Conservation (phyloP, 1,140 invertebrate genomes). For the Papilio xuthus region DNA sequence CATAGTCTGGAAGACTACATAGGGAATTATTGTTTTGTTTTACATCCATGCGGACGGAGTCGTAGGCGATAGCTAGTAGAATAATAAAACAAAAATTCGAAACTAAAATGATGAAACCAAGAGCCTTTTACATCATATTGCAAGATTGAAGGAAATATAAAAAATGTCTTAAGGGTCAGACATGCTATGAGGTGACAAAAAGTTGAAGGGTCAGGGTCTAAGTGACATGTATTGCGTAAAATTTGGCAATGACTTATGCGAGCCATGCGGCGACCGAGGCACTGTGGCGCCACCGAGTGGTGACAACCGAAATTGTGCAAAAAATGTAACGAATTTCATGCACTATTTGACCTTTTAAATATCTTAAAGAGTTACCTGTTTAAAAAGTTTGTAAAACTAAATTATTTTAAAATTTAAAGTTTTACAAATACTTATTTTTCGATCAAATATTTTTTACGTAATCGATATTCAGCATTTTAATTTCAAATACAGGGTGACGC, state of each 20-base stretch:
- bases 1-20: too few relatives aligned
- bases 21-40: too few relatives aligned
- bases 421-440: too few relatives aligned
- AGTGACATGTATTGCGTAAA: conserved; percentile 37
- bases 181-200: neutral
- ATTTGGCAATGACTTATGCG: conserved; percentile 51
- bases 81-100: neutral
- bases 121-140: neutral
- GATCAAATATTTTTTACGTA: too few relatives aligned
- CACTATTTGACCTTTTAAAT: conserved; percentile 34
- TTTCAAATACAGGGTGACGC: too few relatives aligned
- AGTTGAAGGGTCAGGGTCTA: conserved; percentile 39
- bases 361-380: neutral
- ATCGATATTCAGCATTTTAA: too few relatives aligned
- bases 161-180: conserved; percentile 40
- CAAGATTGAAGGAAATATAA: conserved; percentile 24
- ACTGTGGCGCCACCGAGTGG: conserved; percentile 44
- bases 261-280: conserved; percentile 42
- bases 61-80: neutral
- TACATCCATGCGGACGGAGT: too few relatives aligned
- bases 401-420: too few relatives aligned
- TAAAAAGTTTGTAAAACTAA: too few relatives aligned
- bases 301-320: conserved; percentile 43
- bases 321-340: conserved; percentile 43
- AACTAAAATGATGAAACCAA: neutral